Evolutionary conservation across 2,797 vertebrate genomes (phyloP), one percentile per base, ranked within the genome.

Genomic region (Melopsittacus undulatus): DNA sequence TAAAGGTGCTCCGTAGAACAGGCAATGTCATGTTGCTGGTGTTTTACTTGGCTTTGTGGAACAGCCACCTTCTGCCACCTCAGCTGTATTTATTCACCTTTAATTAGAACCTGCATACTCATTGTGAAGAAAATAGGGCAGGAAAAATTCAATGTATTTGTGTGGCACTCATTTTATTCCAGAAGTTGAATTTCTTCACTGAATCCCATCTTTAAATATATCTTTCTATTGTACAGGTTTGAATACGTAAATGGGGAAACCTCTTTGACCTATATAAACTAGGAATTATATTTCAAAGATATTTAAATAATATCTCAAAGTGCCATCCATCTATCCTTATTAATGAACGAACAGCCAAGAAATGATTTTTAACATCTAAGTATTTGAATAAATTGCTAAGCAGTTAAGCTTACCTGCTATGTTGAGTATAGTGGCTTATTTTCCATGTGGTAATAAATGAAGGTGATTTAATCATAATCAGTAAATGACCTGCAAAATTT

Each of bases 401-500:
- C 87, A 96, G 86, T 92, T 90, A 96, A 96, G 90, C 87, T 94
- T 95, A 85, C 91, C 59, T 97, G 42, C 66, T 19, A 20, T 92
- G 86, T 78, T 89, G 67, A 70, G 78, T 14, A 74, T 42, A 76
- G 72, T 89, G 92, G 94, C 96, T 96, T 97, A 97, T 97, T 97
- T 96, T 92, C 94, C 2, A 3, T 64, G 27, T 94, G 82, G 85
- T 97, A 97, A 97, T 97, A 97, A 92, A 94, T 94, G 91, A 87
- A 94, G 94, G 93, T 96, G 95, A 95, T 97, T 98, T 97, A 95
- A 97, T 97, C 95, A 96, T 96, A 95, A 96, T 96, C 89, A 89
- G 90, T 90, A 97, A 98, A 98, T 97, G 96, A 97, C 92, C 96
- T 97, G 94, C 92, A 97, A 97, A 97, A 95, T 96, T 97, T 97